A percentile compares a stretch with the other conserved stretches of the same genome.
Evolutionary conservation across 2,888 invertebrate species (phyloP).

Genomic region (Zeuzera pyrina): DNA sequence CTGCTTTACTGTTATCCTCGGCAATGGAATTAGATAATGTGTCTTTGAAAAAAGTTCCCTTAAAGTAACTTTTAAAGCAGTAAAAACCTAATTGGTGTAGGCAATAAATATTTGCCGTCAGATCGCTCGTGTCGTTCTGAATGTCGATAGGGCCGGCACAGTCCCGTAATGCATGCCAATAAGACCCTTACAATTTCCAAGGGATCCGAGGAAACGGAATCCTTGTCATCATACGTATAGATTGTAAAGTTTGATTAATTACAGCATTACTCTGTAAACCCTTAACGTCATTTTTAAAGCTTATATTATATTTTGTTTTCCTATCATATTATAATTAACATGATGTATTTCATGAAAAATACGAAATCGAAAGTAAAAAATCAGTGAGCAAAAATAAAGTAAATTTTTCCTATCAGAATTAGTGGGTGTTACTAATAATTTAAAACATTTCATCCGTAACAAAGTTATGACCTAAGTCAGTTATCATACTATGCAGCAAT

Average conservation of each 20-base stretch:
- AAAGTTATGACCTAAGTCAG: too few species aligned
- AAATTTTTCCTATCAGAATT: too few species aligned
- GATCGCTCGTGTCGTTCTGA: conserved; percentile 38
- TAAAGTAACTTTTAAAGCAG: conserved; percentile 36
- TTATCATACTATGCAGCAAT: too few species aligned
- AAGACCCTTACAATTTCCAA: conserved; percentile 45
- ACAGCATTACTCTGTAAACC: conserved; percentile 11
- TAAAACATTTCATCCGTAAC: too few species aligned
- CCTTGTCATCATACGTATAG: conserved; percentile 38
- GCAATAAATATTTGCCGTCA: conserved; percentile 56
- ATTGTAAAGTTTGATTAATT: conserved; percentile 28
- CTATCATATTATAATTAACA: too few species aligned
- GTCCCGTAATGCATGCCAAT: conserved; percentile 58
- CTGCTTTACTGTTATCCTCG: conserved; percentile 59
- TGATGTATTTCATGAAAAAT: too few species aligned
- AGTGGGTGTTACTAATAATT: too few species aligned
- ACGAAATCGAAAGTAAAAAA: too few species aligned
- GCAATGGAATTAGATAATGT: conserved; percentile 62
- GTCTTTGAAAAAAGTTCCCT: conserved; percentile 42
- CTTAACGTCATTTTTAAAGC: too few species aligned
- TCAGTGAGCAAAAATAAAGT: too few species aligned
- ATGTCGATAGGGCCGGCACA: conserved; percentile 45
- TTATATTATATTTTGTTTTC: too few species aligned
- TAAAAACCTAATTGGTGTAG: conserved; percentile 60
- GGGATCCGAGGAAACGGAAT: conserved; percentile 33